A percentile compares a stretch with the other conserved stretches of the same genome.
Conservation (phyloP, 2,113 vertebrate genomes). For the western clawed frog (Xenopus tropicalis) region UCB_Xtro_10.0 CM004448.2:14768501-14769000, state of each 20-base stretch:
- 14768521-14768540: too few species aligned
- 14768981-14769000: too few species aligned
- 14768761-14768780: neutral
- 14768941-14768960: too few species aligned
- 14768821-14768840: neutral
- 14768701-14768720: accelerated
- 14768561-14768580: neutral
- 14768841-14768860: neutral
- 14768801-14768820: neutral
- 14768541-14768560: too few species aligned
- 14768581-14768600: neutral
- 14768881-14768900: slow-evolving; percentile 14
- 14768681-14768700: neutral
- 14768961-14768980: too few species aligned
- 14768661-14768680: neutral
- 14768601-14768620: neutral
- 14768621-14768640: neutral
- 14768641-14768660: neutral
- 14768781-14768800: neutral
- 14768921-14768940: too few species aligned
- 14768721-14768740: neutral
- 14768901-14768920: too few species aligned
- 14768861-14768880: slow-evolving; percentile 7
- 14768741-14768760: neutral
- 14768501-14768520: too few species aligned